A percentile compares a stretch with the other conserved stretches of the same genome.
phyloP scores from a whole-genome alignment of 2,797 vertebrate genomes.

The Acrossocheilus fasciatus region DNA sequence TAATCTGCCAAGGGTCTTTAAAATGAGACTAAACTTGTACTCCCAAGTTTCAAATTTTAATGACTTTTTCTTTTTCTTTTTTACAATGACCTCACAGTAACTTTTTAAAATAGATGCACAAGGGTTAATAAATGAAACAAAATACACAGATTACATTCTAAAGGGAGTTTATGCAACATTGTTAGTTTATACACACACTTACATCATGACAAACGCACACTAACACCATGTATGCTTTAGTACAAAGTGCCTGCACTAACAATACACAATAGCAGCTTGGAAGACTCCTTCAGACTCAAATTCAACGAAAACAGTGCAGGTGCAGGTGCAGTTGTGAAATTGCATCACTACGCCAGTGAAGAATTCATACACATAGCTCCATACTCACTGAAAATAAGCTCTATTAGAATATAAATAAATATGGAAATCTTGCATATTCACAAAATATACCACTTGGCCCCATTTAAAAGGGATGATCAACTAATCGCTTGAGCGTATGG shows the following conservation, averaged over 20 bases:
- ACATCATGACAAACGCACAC: slow-evolving; percentile 13
- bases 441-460: slow-evolving; percentile 20
- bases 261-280: slow-evolving; percentile 18
- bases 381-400: slow-evolving; percentile 6
- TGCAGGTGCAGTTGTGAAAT: not conserved
- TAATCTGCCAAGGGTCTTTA: not conserved
- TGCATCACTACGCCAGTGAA: not conserved
- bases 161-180: slow-evolving; percentile 18
- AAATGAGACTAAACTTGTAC: not conserved
- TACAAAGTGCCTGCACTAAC: not conserved
- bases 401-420: slow-evolving; percentile 24
- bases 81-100: not conserved
- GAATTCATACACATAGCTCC: not conserved
- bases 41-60: not conserved
- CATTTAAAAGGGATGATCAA: not conserved
- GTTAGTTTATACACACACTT: not conserved
- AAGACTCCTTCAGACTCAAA: not conserved
- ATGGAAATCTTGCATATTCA: slow-evolving; percentile 27
- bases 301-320: slow-evolving; percentile 6
- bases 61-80: not conserved
- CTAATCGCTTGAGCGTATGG: not conserved
- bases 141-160: not conserved
- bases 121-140: slow-evolving; percentile 1
- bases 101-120: not conserved
- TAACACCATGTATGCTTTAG: slow-evolving; percentile 11